Base-by-base conservation (phyloP, 2,888 invertebrate species). In the Cosmorhoe ocellata region DNA sequence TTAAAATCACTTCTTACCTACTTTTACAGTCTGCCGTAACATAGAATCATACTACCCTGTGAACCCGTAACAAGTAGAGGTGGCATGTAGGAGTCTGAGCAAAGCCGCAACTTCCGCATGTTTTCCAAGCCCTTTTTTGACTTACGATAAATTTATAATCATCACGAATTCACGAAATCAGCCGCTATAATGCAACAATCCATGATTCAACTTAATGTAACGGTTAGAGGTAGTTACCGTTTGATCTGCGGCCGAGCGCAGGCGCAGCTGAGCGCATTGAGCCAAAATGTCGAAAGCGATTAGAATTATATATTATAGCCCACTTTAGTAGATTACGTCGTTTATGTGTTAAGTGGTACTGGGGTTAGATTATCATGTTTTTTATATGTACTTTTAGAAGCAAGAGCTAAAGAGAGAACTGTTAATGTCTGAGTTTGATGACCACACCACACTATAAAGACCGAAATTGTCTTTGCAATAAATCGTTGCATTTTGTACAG, bases 301-400 rank as follows among this genome's bases (percentile, higher is more conserved):
- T 65, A 68, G 70, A 69, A 76, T 76, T 76, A n/a, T n/a, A n/a
- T n/a, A 77, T 76, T 69, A 63, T 74, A 78, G 75, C 80, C 79
- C 61, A 81, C 63, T 65, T 63, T 61, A 67, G 58, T 62, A 67
- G 75, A 47, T 82, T 81, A 79, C 79, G 75, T 77, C 51, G 44
- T 26, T 28, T 45, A 36, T 41, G 27, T 34, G 24, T 32, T 18
- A 27, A 38, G 32, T 38, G 31, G 27, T 39, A 40, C 33, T 42
- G 32, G 27, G 33, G 8, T 14, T 14, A 4, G 18, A 18, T 18
- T 18, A 18, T 18, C 4, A n/a, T 18, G 18, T 3, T 18, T 18
- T 18, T 18, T 3, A 18, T 4, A n/a, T n/a, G n/a, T n/a, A n/a
- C n/a, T n/a, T n/a, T n/a, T n/a, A n/a, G n/a, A n/a, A n/a, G n/a